These are phyloP conservation scores for Protaetia brevitarsis DNA, from an alignment of 1,140 invertebrate species.

Conservation along the genomic window DNA sequence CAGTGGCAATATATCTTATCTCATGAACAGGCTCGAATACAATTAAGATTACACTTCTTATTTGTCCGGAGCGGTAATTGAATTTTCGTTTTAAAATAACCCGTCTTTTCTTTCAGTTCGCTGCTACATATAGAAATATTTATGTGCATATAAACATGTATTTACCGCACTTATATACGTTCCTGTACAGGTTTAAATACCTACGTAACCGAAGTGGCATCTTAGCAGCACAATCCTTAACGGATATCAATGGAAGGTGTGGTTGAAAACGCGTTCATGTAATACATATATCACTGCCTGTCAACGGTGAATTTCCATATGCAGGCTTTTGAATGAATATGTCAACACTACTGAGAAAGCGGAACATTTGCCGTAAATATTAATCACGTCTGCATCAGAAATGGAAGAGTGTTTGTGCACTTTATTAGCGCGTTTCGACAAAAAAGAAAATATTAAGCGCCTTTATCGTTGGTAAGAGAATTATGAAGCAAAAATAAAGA, in stretches of 20 bases:
- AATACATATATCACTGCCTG: not conserved
- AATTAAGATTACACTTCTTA: conserved; percentile 21
- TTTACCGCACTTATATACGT: too few relatives aligned
- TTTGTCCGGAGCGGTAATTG: conserved; percentile 15
- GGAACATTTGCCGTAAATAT: not conserved
- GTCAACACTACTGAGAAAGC: not conserved
- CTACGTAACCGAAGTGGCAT: conserved; percentile 9
- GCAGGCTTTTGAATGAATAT: not conserved
- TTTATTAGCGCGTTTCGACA: too few relatives aligned
- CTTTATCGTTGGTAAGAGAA: too few relatives aligned
- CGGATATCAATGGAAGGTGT: not conserved
- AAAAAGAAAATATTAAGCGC: too few relatives aligned
- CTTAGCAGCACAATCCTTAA: not conserved
- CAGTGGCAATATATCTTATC: not conserved
- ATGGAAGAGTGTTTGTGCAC: too few relatives aligned
- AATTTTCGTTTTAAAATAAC: conserved; percentile 16
- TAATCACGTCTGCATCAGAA: not conserved
- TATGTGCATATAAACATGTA: conserved; percentile 11
- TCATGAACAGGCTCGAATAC: not conserved
- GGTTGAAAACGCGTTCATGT: not conserved
- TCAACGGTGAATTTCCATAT: not conserved
- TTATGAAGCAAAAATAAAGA: too few relatives aligned
- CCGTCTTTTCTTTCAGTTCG: not conserved
- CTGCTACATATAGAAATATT: not conserved
- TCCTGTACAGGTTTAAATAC: not conserved